Percentiles rank a stretch among this genome's conserved stretches.
Conservation (phyloP, 2,113 vertebrate genomes). For the Clarias batrachus region DNA sequence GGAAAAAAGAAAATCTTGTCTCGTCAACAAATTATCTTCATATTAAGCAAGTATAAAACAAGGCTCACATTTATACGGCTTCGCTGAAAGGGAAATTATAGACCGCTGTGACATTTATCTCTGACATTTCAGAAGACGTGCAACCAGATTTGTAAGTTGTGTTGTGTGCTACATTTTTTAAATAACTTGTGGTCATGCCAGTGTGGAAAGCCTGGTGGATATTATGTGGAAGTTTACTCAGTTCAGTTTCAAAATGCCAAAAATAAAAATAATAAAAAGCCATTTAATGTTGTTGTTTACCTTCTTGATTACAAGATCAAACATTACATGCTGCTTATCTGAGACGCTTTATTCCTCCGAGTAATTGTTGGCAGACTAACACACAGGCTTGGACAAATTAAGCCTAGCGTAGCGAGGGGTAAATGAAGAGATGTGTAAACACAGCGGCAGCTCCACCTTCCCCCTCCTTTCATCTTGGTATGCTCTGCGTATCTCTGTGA, state of each 20-base stretch:
- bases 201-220: constrained; percentile 12
- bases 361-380: constrained; percentile 29
- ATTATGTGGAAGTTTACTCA: constrained; percentile 16
- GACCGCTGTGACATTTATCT: constrained; percentile 21
- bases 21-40: constrained; percentile 13
- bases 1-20: background rate
- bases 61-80: background rate
- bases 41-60: constrained; percentile 13
- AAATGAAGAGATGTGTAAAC: constrained; percentile 28
- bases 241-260: constrained; percentile 9
- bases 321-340: constrained; percentile 25
- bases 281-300: constrained; percentile 53
- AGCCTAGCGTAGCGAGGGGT: constrained; percentile 9
- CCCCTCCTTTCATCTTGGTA: constrained; percentile 26
- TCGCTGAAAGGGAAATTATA: constrained; percentile 6
- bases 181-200: background rate
- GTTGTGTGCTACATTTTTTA: background rate
- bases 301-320: constrained; percentile 50
- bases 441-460: constrained; percentile 10
- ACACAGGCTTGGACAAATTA: constrained; percentile 42
- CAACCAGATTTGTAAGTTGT: background rate
- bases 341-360: constrained; percentile 37
- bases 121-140: constrained; percentile 27
- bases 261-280: background rate
- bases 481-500: constrained; percentile 29